A percentile compares a stretch with the other conserved stretches of the same genome.
phyloP scores from a whole-genome alignment of 2,797 vertebrate species.

The Heliangelus exortis region DNA sequence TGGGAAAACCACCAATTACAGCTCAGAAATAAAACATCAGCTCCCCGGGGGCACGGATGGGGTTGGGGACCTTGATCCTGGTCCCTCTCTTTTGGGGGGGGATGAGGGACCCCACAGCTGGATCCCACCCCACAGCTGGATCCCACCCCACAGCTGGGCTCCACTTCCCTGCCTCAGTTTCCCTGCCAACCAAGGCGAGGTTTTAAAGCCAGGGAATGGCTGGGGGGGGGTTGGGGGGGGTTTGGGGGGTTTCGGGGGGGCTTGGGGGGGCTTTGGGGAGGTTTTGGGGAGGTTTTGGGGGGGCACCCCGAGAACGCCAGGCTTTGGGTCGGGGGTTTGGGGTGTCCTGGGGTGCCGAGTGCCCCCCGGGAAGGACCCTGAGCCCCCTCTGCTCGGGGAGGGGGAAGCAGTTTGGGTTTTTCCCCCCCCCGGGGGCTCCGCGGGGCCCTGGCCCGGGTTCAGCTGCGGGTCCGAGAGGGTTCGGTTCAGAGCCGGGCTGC shows the following conservation, averaged over 20 bases:
- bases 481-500: fast-evolving
- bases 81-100: neutral
- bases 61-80: neutral
- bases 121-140: neutral
- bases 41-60: neutral
- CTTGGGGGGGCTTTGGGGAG: too few relatives aligned
- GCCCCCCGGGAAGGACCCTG: fast-evolving
- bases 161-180: neutral
- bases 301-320: fast-evolving
- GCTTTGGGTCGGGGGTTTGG: fast-evolving
- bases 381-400: too few relatives aligned
- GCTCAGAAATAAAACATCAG: neutral
- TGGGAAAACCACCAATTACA: conserved; percentile 33
- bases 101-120: neutral
- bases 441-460: neutral
- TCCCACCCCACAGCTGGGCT: neutral
- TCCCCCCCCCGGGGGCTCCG: fast-evolving
- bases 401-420: neutral
- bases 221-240: too few relatives aligned
- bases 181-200: neutral
- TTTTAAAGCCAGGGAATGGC: neutral
- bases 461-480: neutral
- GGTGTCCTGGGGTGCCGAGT: neutral
- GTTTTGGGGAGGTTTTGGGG: too few relatives aligned
- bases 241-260: too few relatives aligned